Conservation (phyloP, 2,113 vertebrate species). For the Silurus meridionalis region DNA sequence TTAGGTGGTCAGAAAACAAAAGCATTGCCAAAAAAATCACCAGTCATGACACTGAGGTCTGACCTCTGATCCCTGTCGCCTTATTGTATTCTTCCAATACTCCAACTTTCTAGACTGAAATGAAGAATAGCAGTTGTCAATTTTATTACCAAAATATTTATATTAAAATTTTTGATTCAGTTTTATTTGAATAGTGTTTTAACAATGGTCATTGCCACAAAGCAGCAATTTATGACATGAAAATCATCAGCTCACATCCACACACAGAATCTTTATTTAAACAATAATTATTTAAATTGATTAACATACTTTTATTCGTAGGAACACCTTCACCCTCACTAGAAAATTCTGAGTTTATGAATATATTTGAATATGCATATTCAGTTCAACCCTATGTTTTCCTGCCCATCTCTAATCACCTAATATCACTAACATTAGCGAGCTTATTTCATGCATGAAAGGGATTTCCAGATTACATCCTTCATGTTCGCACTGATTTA, state of each 20-base stretch:
- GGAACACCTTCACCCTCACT: neutral
- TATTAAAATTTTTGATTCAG: no score
- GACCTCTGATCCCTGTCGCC: neutral
- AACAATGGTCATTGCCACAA: no score
- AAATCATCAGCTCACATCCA: neutral
- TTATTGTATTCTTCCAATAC: neutral
- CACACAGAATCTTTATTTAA: neutral
- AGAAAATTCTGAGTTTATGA: neutral
- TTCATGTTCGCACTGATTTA: neutral
- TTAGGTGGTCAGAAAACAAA: neutral
- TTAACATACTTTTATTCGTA: neutral
- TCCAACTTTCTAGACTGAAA: neutral
- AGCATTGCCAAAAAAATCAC: slow-evolving; percentile 25
- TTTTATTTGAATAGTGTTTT: no score
- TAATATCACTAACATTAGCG: neutral
- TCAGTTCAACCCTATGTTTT: neutral
- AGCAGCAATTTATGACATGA: neutral
- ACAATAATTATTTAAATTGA: neutral
- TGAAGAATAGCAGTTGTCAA: no score
- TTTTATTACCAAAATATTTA: no score
- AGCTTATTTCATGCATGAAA: neutral
- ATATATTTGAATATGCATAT: slow-evolving; percentile 1
- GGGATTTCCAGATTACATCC: neutral
- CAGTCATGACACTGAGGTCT: neutral
- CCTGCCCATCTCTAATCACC: neutral